A percentile compares a stretch with the other conserved stretches of the same genome.
These are phyloP conservation scores for Emys orbicularis DNA, from an alignment of 2,797 vertebrate species.

Conservation along the genomic window DNA sequence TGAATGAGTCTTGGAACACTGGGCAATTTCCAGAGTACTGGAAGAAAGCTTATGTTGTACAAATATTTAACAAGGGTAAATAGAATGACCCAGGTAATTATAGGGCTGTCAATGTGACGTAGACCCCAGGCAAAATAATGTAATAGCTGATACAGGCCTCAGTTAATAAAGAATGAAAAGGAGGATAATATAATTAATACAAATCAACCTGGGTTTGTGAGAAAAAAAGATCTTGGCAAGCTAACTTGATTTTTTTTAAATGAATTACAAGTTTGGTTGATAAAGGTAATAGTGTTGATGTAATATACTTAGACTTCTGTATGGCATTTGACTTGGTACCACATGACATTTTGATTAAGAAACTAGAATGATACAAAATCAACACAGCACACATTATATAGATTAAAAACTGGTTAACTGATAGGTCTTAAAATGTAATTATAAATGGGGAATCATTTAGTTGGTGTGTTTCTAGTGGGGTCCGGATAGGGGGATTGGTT, in stretches of 20 bases:
- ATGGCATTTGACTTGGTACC: neutral
- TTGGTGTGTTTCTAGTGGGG: neutral
- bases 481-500: neutral
- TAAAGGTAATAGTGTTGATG: neutral
- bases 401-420: neutral
- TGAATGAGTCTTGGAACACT: neutral
- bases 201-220: neutral
- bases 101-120: neutral
- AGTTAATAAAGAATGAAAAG: neutral
- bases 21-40: neutral
- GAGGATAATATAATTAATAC: neutral
- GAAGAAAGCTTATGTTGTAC: neutral
- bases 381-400: neutral
- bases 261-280: neutral
- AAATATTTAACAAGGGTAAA: neutral
- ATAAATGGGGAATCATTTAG: neutral
- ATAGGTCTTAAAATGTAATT: neutral
- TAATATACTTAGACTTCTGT: too few species aligned
- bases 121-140: neutral
- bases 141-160: neutral
- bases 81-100: neutral
- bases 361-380: neutral
- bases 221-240: neutral
- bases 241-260: neutral
- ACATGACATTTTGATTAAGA: neutral